Evolutionary conservation across 1,140 invertebrate genomes (phyloP), one percentile per base, ranked within the genome.

Genomic region (Trichoplusia ni): DNA sequence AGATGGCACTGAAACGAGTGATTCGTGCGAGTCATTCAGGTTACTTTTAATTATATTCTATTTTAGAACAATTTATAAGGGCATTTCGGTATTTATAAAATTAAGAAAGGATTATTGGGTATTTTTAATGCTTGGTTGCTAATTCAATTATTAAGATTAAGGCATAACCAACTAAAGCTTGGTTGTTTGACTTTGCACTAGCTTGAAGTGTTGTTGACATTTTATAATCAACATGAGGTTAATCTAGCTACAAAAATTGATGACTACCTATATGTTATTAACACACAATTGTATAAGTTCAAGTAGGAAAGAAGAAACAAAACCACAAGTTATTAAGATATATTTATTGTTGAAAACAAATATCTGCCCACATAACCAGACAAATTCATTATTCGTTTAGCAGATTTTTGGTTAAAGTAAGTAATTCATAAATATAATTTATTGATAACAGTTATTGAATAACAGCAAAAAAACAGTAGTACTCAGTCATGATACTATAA

Each of bases 401-500:
- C 51, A 7, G 51, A 40, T 38, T 54, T 54, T 29, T 21, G 21
- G 19, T 42, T 42, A 29, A 47, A 47, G 44, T 47, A 29, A 47
- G 21, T 54, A 31, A 11, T 37, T 54, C 9, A 27, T 25, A 54
- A 54, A 40, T 54, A 25, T 47, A 25, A 37, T n/a, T 37, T 11
- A 54, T 16, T 14, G 19, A 25, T 54, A 54, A 54, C 21, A 38
- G 38, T 38, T n/a, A 54, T 25, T 38, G 21, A 54, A 54, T 27
- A 54, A 54, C 35, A 37, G 49, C 23, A 25, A 35, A 67, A 18
- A 37, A 16, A 21, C n/a, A n/a, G n/a, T n/a, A n/a, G n/a, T 51
- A 49, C n/a, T 62, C 59, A 62, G 59, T 62, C 59, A 62, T 62
- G 59, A 49, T 27, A 51, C 59, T 47, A 40, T 38, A 29, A 35